phyloP scores from a whole-genome alignment of 2,113 vertebrate species.

The Salvator merianae region DNA sequence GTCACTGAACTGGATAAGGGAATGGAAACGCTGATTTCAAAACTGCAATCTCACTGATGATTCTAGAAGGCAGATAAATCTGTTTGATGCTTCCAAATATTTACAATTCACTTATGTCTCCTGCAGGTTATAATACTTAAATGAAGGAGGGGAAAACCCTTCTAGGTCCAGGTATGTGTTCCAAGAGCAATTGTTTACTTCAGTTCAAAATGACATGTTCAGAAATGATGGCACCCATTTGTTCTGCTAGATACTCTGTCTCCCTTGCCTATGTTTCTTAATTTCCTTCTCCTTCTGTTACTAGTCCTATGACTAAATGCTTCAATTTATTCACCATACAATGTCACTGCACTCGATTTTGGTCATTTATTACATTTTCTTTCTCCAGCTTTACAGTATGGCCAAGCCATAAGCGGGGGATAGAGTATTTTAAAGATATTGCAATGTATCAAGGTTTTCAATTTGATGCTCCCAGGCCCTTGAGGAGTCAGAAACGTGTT shows the following conservation, averaged over 20 bases:
- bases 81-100: constrained; percentile 66
- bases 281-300: constrained; percentile 63
- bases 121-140: constrained; percentile 54
- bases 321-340: constrained; percentile 72
- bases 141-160: constrained; percentile 42
- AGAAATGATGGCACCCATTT: constrained; percentile 66
- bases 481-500: constrained; percentile 26
- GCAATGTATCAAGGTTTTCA: constrained; percentile 41
- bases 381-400: constrained; percentile 48
- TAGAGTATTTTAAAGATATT: constrained; percentile 45
- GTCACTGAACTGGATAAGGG: background rate
- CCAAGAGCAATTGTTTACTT: constrained; percentile 65
- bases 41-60: background rate
- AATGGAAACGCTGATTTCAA: background rate
- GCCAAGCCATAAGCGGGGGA: constrained; percentile 41
- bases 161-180: constrained; percentile 55
- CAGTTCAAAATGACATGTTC: constrained; percentile 55
- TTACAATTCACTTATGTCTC: constrained; percentile 59
- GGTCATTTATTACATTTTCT: constrained; percentile 50
- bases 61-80: constrained; percentile 56
- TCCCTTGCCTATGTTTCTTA: constrained; percentile 59
- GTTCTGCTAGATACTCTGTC: constrained; percentile 65
- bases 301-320: constrained; percentile 72
- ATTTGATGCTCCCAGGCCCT: constrained; percentile 30
- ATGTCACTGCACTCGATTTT: constrained; percentile 39